Evolutionary conservation across 1,140 invertebrate species (phyloP), one percentile per base, ranked within the genome.

Genomic region (Drosophila athabasca): DNA sequence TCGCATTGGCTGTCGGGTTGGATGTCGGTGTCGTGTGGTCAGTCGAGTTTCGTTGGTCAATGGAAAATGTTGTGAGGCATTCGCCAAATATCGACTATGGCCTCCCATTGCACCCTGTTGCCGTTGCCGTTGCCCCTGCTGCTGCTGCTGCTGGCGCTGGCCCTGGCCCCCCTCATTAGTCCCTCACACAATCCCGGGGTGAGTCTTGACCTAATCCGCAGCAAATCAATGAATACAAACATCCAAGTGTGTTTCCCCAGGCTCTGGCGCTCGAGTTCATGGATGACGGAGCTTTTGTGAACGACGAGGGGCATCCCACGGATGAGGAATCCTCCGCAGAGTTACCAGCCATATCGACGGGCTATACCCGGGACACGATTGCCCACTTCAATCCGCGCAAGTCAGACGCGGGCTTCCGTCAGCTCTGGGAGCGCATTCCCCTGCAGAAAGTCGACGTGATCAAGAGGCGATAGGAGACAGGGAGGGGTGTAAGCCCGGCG

Each of bases 61-160:
- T 79, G 79, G 31, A 79, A 76, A 87, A 87, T 87, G 82, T 87
- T 87, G 82, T 83, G 51, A 78, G 62, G 43, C 24, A 35, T 53
- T 66, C 26, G 24, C 7, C 17, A 26, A 45, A 46, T 41, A 41
- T 67, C 44, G 54, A 55, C 35, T 55, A 76, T 76, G 73, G 50
- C 46, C n/a, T 11, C 19, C 5, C 19, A 17, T 3, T 4, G 35
- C 26, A 35, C 55, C 31, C 17, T 68, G n/a, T 31, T 69, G 24
- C 41, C 51, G 35, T 31, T 68, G n/a, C 2, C 67, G 43, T 22
- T 2, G 2, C 17, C n/a, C n/a, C n/a, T 2, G 8, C 31, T 9
- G 3, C 35, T 39, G 35, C 35, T 39, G 35, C 11, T 39, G 35
- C 35, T 39, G 35, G 29, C 29, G 2, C 6, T 31, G 29, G 29